These are phyloP conservation scores for Smithornis capensis DNA, from an alignment of 2,113 vertebrate genomes.

Conservation along the genomic window DNA sequence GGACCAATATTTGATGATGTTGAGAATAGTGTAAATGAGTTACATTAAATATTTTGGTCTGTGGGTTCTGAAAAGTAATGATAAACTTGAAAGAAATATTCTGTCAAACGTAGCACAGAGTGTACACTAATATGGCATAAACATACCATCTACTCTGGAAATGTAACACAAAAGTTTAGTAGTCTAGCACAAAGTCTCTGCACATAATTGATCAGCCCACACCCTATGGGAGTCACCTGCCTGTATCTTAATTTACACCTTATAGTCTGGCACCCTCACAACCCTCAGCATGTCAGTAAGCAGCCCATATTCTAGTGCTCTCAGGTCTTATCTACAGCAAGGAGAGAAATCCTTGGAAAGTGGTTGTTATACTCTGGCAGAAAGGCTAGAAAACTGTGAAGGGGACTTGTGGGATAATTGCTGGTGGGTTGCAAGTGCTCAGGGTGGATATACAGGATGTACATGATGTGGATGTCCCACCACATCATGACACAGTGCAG, in stretches of 20 bases:
- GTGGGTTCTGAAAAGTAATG: background rate
- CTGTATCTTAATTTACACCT: background rate
- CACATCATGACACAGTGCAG: accelerated
- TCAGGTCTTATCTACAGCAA: background rate
- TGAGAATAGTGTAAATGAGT: background rate
- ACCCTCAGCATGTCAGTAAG: background rate
- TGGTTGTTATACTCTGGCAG: background rate
- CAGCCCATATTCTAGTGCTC: background rate
- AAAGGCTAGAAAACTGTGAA: background rate
- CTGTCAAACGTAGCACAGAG: background rate
- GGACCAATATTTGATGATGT: background rate
- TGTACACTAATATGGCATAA: background rate
- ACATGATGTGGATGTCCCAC: too few species aligned
- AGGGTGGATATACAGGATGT: background rate
- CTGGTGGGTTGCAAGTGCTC: background rate
- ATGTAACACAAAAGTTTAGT: background rate
- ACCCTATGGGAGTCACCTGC: background rate
- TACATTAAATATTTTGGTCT: background rate
- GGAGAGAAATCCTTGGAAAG: background rate
- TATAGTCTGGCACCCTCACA: background rate
- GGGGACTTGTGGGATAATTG: background rate
- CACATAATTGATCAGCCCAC: accelerated
- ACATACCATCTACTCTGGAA: background rate
- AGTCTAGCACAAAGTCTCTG: background rate
- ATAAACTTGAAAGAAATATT: background rate